Conservation (phyloP, 2,888 invertebrate species). For the Dioctria rufipes region DNA sequence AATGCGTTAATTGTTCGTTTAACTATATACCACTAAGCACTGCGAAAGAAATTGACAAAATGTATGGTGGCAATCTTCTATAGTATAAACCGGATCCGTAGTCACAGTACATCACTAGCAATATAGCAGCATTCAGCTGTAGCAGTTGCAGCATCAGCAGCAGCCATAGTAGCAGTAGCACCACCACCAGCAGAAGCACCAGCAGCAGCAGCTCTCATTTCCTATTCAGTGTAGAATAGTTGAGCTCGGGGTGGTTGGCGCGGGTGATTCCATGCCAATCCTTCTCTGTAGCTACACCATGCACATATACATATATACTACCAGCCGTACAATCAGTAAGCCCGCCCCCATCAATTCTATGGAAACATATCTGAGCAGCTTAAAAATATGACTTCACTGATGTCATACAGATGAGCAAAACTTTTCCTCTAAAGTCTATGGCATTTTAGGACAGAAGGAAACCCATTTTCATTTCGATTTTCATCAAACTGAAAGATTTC, state of each 20-base stretch:
- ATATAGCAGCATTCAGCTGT: neutral
- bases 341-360: conserved; percentile 25
- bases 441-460: conserved; percentile 30
- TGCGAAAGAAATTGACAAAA: too few relatives aligned
- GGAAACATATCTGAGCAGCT: conserved; percentile 10
- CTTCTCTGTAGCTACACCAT: neutral
- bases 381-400: conserved; percentile 36
- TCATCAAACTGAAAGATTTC: conserved; percentile 3
- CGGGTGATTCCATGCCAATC: conserved; percentile 27
- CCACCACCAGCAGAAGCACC: neutral
- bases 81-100: too few relatives aligned
- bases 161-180: conserved; percentile 3
- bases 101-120: neutral
- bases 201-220: conserved; percentile 28
- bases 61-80: too few relatives aligned
- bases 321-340: neutral
- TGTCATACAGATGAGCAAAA: neutral
- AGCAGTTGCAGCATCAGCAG: too few relatives aligned
- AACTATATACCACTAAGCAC: too few relatives aligned
- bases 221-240: conserved; percentile 1
- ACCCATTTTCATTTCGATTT: conserved; percentile 45
- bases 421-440: neutral
- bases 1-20: too few relatives aligned
- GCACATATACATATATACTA: neutral
- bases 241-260: neutral